These are phyloP conservation scores for Meda fulgida DNA, from an alignment of 2,797 vertebrate species.

Conservation along the genomic window DNA sequence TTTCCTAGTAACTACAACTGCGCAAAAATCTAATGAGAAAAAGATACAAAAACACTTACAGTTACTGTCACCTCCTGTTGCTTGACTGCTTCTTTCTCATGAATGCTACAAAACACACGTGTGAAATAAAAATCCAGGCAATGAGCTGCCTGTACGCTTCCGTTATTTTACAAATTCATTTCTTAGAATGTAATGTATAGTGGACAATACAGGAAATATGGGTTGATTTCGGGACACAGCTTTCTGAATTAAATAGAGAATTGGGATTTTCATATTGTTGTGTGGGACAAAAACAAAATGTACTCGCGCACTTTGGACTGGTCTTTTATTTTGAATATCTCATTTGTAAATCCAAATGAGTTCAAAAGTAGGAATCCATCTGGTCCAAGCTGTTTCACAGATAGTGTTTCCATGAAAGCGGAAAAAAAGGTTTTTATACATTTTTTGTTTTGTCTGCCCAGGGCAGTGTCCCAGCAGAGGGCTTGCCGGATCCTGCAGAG, in stretches of 20 bases:
- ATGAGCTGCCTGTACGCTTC: too few species aligned
- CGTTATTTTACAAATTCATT: neutral
- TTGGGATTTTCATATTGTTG: conserved; percentile 9
- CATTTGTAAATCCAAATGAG: conserved; percentile 10
- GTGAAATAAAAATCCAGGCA: too few species aligned
- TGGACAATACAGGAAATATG: neutral
- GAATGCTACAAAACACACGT: too few species aligned
- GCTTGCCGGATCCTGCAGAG: conserved; percentile 10
- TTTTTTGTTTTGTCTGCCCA: conserved; percentile 33
- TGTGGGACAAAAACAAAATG: neutral
- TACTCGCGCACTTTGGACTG: neutral
- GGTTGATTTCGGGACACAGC: neutral
- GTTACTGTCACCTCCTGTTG: too few species aligned
- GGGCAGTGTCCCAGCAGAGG: conserved; percentile 29
- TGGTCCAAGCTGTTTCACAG: neutral
- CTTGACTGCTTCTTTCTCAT: too few species aligned
- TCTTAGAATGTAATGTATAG: neutral
- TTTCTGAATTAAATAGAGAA: conserved; percentile 14
- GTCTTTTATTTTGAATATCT: conserved; percentile 7
- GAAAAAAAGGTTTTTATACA: neutral
- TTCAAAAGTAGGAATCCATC: conserved; percentile 19
- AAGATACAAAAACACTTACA: too few species aligned
- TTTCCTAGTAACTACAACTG: too few species aligned
- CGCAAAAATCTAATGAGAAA: too few species aligned
- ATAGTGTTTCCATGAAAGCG: conserved; percentile 3